phyloP scores from a whole-genome alignment of 2,888 invertebrate genomes.

The Amblyjoppa fuscipennis region DNA sequence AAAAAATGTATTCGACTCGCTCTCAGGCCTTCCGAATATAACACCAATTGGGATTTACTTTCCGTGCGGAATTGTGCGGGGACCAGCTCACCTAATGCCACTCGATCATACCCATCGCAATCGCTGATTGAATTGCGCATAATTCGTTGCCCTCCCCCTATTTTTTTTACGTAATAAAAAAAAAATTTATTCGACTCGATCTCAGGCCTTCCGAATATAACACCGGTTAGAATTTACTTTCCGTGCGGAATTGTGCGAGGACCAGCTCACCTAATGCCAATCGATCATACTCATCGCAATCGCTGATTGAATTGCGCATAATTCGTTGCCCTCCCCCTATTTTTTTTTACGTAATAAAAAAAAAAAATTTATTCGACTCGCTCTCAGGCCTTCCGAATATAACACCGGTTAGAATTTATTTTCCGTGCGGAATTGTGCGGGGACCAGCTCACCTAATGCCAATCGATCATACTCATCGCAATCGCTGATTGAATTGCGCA shows the following conservation, averaged over 20 bases:
- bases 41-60: not conserved
- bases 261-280: conserved; percentile 14
- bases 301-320: conserved; percentile 42
- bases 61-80: not conserved
- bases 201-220: not conserved
- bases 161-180: too few relatives aligned
- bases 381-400: not conserved
- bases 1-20: not conserved
- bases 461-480: conserved; percentile 37
- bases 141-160: conserved; percentile 1
- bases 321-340: conserved; percentile 24
- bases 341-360: not conserved
- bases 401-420: not conserved
- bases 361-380: conserved; percentile 24
- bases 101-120: conserved; percentile 36
- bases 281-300: conserved; percentile 41
- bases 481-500: conserved; percentile 45
- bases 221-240: conserved; percentile 4
- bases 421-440: not conserved
- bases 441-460: conserved; percentile 3
- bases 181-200: conserved; percentile 37
- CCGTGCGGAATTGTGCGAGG: not conserved
- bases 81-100: conserved; percentile 5
- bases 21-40: too few relatives aligned
- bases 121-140: conserved; percentile 42